phyloP scores from a whole-genome alignment of 1,140 invertebrate genomes.

The Drosophila grimshawi region DNA sequence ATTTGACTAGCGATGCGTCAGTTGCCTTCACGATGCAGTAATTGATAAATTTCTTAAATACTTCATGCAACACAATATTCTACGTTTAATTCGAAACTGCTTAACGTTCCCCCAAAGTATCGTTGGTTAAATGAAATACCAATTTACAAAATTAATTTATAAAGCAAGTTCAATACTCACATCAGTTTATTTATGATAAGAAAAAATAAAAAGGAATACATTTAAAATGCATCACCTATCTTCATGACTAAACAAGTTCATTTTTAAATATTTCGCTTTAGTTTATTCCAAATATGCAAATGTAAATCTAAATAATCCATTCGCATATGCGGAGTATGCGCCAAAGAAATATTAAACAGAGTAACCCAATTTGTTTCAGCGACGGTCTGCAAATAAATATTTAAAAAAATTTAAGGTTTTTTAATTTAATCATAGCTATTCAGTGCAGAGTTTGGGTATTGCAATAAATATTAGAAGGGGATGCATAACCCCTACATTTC shows the following conservation, averaged over 20 bases:
- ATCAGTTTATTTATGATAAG: too few relatives aligned
- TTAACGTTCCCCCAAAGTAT: too few relatives aligned
- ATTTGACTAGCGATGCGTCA: slow-evolving; percentile 30
- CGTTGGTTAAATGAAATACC: too few relatives aligned
- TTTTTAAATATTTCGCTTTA: too few relatives aligned
- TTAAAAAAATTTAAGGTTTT: background rate
- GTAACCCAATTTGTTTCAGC: background rate
- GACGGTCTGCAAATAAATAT: slow-evolving; percentile 2
- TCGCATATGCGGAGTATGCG: background rate
- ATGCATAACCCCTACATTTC: too few relatives aligned
- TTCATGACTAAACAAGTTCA: too few relatives aligned
- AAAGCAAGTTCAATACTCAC: too few relatives aligned
- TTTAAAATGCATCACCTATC: too few relatives aligned
- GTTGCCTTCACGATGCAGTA: background rate
- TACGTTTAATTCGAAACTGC: too few relatives aligned
- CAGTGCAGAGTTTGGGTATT: background rate
- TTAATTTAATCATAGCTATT: background rate
- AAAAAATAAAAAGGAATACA: too few relatives aligned
- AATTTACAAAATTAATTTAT: too few relatives aligned
- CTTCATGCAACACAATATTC: background rate
- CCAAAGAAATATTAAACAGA: background rate
- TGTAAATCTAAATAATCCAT: background rate
- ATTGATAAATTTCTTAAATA: background rate
- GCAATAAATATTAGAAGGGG: too few relatives aligned
- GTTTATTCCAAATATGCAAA: background rate